phyloP scores from a whole-genome alignment of 2,888 invertebrate genomes.

The Apamea sordens region DNA sequence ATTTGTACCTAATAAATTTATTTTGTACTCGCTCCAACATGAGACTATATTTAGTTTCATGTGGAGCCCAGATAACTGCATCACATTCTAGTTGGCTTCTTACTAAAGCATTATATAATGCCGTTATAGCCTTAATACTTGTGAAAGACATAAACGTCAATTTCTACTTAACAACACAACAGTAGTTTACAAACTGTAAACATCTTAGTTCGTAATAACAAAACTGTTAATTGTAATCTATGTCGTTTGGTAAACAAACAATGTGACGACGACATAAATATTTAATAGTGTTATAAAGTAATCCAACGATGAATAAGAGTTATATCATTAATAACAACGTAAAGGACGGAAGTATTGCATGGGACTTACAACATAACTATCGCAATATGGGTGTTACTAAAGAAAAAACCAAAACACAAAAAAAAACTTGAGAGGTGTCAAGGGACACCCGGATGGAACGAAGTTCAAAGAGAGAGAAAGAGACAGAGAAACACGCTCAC shows the following conservation, averaged over 20 bases:
- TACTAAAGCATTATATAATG: too few species aligned
- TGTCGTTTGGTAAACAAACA: slow-evolving; percentile 1
- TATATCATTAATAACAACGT: not conserved
- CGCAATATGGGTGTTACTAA: not conserved
- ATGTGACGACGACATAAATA: not conserved
- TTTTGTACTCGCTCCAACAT: too few species aligned
- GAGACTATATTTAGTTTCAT: too few species aligned
- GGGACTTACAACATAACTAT: not conserved
- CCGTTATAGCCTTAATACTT: too few species aligned
- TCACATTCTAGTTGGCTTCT: too few species aligned
- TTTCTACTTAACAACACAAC: not conserved
- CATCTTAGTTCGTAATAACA: slow-evolving; percentile 7
- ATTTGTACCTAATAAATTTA: too few species aligned
- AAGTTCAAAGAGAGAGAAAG: too few species aligned
- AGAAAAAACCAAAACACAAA: too few species aligned
- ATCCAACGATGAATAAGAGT: not conserved
- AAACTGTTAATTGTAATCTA: slow-evolving; percentile 21
- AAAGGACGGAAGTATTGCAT: not conserved
- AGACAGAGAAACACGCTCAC: too few species aligned
- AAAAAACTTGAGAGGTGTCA: too few species aligned
- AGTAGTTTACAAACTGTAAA: slow-evolving; percentile 19
- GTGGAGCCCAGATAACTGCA: too few species aligned
- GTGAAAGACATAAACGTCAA: slow-evolving; percentile 25
- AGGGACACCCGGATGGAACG: too few species aligned
- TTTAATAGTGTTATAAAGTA: slow-evolving; percentile 8